Conservation (phyloP, 2,113 vertebrate species). For the Pachypanchax playfairii region DNA sequence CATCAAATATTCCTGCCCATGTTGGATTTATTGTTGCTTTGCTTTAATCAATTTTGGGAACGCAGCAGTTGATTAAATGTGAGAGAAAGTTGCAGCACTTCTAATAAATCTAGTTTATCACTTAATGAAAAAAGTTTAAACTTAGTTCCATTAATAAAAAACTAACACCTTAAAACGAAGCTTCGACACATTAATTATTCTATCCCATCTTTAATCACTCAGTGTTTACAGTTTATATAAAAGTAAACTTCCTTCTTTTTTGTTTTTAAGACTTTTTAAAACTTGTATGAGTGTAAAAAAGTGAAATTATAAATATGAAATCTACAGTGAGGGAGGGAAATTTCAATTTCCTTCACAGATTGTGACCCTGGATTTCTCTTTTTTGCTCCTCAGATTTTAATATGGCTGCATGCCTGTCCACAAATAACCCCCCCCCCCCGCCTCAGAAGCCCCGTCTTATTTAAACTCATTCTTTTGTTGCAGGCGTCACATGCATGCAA, state of each 20-base stretch:
- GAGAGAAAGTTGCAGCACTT: no score
- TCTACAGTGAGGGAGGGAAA: not conserved
- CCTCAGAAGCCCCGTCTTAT: not conserved
- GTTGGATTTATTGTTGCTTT: no score
- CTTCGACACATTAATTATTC: no score
- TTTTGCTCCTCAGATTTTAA: conserved; percentile 26
- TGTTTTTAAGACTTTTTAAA: conserved; percentile 3
- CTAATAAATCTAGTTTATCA: no score
- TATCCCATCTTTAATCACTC: no score
- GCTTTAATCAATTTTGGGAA: no score
- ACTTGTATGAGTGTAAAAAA: not conserved
- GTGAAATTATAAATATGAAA: conserved; percentile 9
- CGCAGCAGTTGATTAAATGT: no score
- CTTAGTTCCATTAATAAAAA: no score
- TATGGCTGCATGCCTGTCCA: not conserved
- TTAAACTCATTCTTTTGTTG: conserved; percentile 11
- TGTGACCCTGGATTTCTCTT: conserved; percentile 31
- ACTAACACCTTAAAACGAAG: no score
- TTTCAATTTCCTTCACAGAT: conserved; percentile 47
- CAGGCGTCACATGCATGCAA: not conserved
- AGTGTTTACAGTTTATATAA: no score
- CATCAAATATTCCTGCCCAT: no score
- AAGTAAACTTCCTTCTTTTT: not conserved
- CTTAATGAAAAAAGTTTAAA: no score
- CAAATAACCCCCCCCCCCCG: conserved; percentile 13